Evolutionary conservation across 2,113 vertebrate species (phyloP), one percentile per base, ranked within the genome.

Genomic region (Nycticorax nycticorax): DNA sequence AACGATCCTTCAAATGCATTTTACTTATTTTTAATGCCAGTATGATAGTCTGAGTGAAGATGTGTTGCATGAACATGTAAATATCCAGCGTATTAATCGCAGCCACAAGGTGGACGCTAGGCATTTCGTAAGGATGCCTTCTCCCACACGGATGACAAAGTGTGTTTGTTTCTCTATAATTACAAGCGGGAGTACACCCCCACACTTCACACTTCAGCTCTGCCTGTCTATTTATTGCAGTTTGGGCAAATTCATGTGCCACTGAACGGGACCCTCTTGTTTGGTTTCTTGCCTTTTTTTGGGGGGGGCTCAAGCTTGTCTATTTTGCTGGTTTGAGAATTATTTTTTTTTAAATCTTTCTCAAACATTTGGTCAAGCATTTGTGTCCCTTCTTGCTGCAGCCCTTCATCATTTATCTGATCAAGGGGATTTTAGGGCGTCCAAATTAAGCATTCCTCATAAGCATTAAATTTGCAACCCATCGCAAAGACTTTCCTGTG

Each of bases 151-250:
- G 85, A 91, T 95, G 94, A 85, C 94, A 92, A 88, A 88, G 68
- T 62, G 56, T 75, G 77, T 92, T 94, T 92, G 89, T 90, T 90
- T 56, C 89, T 90, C 89, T 94, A 47, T 84, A 87, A 92, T 92
- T 92, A 84, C 63, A 72, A 39, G 77, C 85, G 2, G 77, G 82
- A 88, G 63, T 10, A 84, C 83, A 85, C 90, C 83, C 68, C 86
- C 92, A 62, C 73, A 72, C 78, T 90, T 90, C 89, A 77, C 86
- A 88, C 94, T 95, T 68, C 69, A 52, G 88, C 79, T 88, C 74
- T 88, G 94, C 88, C 47, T 88, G 74, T 59, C 87, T 91, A 84
- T 91, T 95, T 91, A 91, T 75, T 91, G 84, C 94, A 48, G 53
- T 35, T 91, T 91, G 63, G 84, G 88, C 57, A 74, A 64, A 73